These are phyloP conservation scores for Prinia subflava DNA, from an alignment of 2,113 vertebrate genomes.

Conservation along the genomic window DNA sequence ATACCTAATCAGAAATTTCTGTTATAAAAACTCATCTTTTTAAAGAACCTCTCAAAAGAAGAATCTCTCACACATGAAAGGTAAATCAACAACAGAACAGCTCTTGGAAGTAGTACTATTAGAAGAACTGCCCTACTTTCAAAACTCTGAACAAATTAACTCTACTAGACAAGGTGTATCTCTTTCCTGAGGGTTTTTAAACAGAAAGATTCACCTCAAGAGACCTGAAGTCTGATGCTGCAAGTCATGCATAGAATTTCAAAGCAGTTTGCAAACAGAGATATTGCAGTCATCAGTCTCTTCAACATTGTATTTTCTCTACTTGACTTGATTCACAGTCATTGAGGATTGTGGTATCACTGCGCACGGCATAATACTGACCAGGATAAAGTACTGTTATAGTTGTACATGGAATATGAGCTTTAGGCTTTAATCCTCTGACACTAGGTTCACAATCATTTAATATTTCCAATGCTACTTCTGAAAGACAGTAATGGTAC, in stretches of 20 bases:
- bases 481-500: not conserved
- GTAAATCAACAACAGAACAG: not conserved
- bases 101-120: not conserved
- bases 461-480: not conserved
- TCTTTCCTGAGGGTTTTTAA: not conserved
- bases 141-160: not conserved
- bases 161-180: not conserved
- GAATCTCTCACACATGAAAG: not conserved
- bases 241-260: not conserved
- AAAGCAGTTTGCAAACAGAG: not conserved
- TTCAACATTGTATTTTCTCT: not conserved
- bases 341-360: not conserved
- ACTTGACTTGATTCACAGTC: not conserved
- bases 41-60: not conserved
- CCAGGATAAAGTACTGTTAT: not conserved
- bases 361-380: not conserved
- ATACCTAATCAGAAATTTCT: not conserved
- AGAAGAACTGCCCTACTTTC: not conserved
- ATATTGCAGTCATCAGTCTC: not conserved
- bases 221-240: not conserved
- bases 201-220: not conserved
- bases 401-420: not conserved
- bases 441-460: not conserved
- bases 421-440: not conserved
- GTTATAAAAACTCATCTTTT: not conserved